Evolutionary conservation across 1,140 invertebrate species (phyloP), one percentile per base, ranked within the genome.

Genomic region (Halesus radiatus): DNA sequence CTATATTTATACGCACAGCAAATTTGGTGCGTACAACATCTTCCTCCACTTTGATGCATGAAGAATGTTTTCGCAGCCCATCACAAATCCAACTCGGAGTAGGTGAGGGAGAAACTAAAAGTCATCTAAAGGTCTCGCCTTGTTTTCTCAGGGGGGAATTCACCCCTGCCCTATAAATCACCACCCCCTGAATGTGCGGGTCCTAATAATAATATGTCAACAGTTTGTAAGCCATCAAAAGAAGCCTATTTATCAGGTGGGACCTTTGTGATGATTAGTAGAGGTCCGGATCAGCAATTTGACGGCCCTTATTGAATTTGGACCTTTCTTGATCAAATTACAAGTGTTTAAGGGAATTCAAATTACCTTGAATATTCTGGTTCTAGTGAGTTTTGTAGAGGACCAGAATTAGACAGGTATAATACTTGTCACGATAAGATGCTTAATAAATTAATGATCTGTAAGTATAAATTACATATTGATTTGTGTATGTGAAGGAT

Each of bases 221-320:
- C 81, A 83, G 81, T 83, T 83, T 83, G 81, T 83, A 83, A 83
- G 79, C 81, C 79, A 80, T 83, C 81, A 83, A 82, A 76, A 58
- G 70, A 66, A 23, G 52, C 74, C 81, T 76, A 80, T 83, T 83
- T 83, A 79, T 83, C 79, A 83, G 70, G n/a, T 74, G 66, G 76
- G 76, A 83, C 81, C 79, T 78, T 83, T 83, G 81, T 83, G 75
- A 83, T 83, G 76, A 83, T 78, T 54, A 64, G 23, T 77, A 20
- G 56, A 20, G 22, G 37, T 76, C 53, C 29, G 26, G 74, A 62
- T 76, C 72, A 74, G 50, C 23, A 53, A 60, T 60, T 60, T 22
- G 23, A 23, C 16, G 56, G 18, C 23, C 56, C 56, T 60, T 22
- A 60, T 60, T 22, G 23, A 20, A 23, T 20, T 18, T 23, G 56